These are phyloP conservation scores for Leuciscus waleckii DNA, from an alignment of 2,797 vertebrate genomes.

Conservation along the genomic window DNA sequence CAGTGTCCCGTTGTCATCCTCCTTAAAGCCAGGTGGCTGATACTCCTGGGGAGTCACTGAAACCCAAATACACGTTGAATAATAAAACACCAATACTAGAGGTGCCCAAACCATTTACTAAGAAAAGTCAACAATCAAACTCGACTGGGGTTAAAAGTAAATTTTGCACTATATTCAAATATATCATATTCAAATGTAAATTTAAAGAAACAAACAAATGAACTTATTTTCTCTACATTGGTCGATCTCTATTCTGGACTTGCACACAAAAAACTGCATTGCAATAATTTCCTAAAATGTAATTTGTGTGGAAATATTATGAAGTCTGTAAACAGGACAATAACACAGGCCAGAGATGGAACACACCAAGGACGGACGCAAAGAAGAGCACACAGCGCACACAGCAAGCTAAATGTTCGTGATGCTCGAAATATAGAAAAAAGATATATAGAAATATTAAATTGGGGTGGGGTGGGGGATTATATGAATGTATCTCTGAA, in stretches of 20 bases:
- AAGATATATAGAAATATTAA: not conserved
- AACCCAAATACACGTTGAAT: conserved; percentile 30
- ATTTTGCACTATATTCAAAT: not conserved
- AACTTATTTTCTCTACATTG: not conserved
- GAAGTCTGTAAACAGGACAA: not conserved
- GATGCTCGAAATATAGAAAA: not conserved
- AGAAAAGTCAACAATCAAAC: not conserved
- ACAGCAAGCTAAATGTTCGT: not conserved
- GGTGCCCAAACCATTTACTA: not conserved
- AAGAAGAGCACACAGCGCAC: not conserved
- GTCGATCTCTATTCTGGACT: not conserved
- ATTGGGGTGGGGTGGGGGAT: not conserved
- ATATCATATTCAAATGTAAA: not conserved
- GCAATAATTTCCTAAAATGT: not conserved
- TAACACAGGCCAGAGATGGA: not conserved
- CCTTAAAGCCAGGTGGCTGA: conserved; percentile 93
- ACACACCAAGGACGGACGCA: not conserved
- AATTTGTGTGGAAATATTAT: not conserved
- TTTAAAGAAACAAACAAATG: not conserved
- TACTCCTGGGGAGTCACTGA: conserved; percentile 92
- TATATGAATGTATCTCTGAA: not conserved
- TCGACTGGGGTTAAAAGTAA: not conserved
- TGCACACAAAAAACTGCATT: not conserved
- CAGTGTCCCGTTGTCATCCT: conserved; percentile 77
- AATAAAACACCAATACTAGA: not conserved